Conservation (phyloP, 2,797 vertebrate species). For the Remorina albescens region DNA sequence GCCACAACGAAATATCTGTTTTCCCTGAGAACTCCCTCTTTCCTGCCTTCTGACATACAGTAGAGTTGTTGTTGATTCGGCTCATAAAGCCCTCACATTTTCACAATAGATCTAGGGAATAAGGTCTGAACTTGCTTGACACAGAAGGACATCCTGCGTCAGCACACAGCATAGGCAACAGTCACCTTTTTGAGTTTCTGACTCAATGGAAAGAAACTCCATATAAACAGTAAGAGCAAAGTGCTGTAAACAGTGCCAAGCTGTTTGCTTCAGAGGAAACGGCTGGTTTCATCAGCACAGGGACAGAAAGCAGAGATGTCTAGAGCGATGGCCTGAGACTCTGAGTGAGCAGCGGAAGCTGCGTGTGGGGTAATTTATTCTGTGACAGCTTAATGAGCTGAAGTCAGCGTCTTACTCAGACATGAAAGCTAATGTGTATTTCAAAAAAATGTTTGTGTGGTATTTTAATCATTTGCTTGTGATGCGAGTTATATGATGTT, state of each 20-base stretch:
- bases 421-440: not conserved
- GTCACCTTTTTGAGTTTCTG: conserved; percentile 18
- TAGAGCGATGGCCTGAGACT: conserved; percentile 8
- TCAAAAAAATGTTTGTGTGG: not conserved
- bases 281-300: conserved; percentile 26
- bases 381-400: conserved; percentile 1
- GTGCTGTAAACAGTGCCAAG: conserved; percentile 34
- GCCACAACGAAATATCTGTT: conserved; percentile 35
- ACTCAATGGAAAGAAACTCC: conserved; percentile 59
- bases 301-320: conserved; percentile 40
- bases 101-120: not conserved
- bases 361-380: not conserved
- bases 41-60: conserved; percentile 3
- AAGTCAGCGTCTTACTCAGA: conserved; percentile 2
- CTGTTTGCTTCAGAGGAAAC: conserved; percentile 30
- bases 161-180: not conserved
- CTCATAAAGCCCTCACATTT: conserved; percentile 1
- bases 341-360: conserved; percentile 7
- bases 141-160: not conserved
- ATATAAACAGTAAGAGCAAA: conserved; percentile 23
- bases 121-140: conserved; percentile 2
- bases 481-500: not conserved
- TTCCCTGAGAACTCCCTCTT: conserved; percentile 1
- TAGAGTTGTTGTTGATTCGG: conserved; percentile 1
- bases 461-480: not conserved